These are phyloP conservation scores for Ginglymostoma cirratum DNA, from an alignment of 2,113 vertebrate genomes.

Conservation along the genomic window DNA sequence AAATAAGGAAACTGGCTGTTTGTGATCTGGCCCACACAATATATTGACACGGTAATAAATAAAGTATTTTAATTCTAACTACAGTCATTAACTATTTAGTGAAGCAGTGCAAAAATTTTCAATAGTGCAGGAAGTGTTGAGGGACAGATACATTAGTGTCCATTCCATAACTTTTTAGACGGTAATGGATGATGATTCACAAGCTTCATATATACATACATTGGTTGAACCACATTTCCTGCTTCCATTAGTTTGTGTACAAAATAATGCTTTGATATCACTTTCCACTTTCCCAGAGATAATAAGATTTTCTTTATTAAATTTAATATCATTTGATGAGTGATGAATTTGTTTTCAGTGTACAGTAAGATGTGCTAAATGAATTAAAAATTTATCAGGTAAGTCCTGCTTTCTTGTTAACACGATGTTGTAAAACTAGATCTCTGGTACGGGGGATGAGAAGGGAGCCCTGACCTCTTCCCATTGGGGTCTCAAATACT, in stretches of 20 bases:
- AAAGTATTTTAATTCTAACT: background rate
- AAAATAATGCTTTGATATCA: conserved; percentile 17
- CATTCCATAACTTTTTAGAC: background rate
- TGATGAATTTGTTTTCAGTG: conserved; percentile 8
- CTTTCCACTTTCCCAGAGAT: background rate
- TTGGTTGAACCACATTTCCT: background rate
- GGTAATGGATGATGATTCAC: background rate
- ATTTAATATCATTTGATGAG: conserved; percentile 6
- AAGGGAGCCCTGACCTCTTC: conserved; percentile 1
- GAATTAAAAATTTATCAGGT: conserved; percentile 17
- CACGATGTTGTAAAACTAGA: conserved; percentile 28
- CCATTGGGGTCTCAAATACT: background rate
- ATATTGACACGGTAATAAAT: conserved; percentile 1
- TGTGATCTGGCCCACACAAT: background rate
- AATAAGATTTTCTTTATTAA: conserved; percentile 4
- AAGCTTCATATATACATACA: background rate
- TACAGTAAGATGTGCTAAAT: background rate
- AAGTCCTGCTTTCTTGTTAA: conserved; percentile 28
- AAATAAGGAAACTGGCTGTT: conserved; percentile 13
- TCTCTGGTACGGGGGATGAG: background rate
- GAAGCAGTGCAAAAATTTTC: background rate
- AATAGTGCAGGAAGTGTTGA: conserved; percentile 13
- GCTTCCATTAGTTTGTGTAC: background rate
- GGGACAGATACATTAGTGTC: conserved; percentile 22
- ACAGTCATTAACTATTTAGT: conserved; percentile 30